A percentile compares a stretch with the other conserved stretches of the same genome.
Conservation (phyloP, 2,888 invertebrate genomes). For the Drosophila cognata region DNA sequence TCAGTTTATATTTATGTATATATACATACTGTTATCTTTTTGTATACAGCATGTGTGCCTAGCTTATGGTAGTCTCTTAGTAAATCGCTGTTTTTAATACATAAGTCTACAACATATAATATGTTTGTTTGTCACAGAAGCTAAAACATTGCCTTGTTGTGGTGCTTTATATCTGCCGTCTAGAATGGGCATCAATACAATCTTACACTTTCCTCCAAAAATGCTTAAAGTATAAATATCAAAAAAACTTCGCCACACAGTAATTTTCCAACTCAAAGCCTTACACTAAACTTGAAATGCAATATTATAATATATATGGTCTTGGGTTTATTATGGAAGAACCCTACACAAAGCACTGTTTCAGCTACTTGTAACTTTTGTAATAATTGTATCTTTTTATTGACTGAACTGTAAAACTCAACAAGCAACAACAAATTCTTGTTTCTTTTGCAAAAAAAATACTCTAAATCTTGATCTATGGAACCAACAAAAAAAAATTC, state of each 20-base stretch:
- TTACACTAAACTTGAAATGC: not conserved
- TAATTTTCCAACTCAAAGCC: not conserved
- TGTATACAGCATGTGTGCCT: slow-evolving; percentile 48
- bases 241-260: not conserved
- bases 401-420: slow-evolving; percentile 63
- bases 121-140: slow-evolving; percentile 47
- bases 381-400: slow-evolving; percentile 47
- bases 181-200: slow-evolving; percentile 11
- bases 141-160: slow-evolving; percentile 63
- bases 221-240: not conserved
- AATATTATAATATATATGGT: not conserved
- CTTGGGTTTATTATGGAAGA: not conserved
- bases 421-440: slow-evolving; percentile 74
- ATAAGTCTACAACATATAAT: slow-evolving; percentile 28
- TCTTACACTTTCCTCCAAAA: slow-evolving; percentile 3
- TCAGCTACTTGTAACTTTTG: slow-evolving; percentile 46
- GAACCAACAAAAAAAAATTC: slow-evolving; percentile 24
- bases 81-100: slow-evolving; percentile 53
- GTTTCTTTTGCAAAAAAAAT: slow-evolving; percentile 70
- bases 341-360: slow-evolving; percentile 55
- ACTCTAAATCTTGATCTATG: slow-evolving; percentile 39
- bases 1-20: slow-evolving; percentile 39
- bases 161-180: slow-evolving; percentile 8
- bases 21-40: slow-evolving; percentile 39
- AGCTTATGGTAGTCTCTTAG: slow-evolving; percentile 73